Base-by-base conservation (phyloP, 2,888 invertebrate genomes). In the Agriotes lineatus region DNA sequence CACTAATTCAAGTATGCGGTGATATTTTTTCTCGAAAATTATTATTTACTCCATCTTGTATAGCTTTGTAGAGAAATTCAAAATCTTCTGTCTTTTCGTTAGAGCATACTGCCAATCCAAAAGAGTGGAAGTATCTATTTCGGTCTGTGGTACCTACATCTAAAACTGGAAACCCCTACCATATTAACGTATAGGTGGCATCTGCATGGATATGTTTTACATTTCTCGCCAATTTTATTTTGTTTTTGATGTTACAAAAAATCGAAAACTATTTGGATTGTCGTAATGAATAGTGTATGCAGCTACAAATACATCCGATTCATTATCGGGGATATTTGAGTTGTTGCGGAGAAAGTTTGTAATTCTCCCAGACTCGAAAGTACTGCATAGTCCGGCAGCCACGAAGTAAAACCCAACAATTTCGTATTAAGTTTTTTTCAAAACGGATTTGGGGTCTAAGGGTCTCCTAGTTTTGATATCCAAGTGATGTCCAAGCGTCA, bases 161-260 rank as follows among this genome's bases (percentile, higher is more conserved):
- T 20, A 62, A 19, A 5, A 67, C 48, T 25, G 56, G 57, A 37
- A 50, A 67, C 62, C 62, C 42, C n/a, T 63, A 54, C 67, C 57
- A 48, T 19, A 63, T 62, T 6, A 61, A 10, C 50, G 45, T 61
- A 45, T 67, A 63, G 10, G 56, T 67, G 9, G 57, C 48, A 54
- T 63, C 67, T 9, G 30, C 35, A 14, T 67, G 62, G n/a, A 67
- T 25, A 18, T 35, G n/a, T 22, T 62, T 30, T 10, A 14, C 19
- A 16, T 58, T 39, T 39, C 4, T 16, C 6, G 18, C 22, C n/a
- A n/a, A n/a, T n/a, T n/a, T n/a, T n/a, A n/a, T n/a, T n/a, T n/a
- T 6, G 6, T 2, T 50, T 50, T 50, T 50, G 22, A 19, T 7
- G 50, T n/a, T 20, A 20, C 12, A n/a, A 22, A 19, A 22, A 50